These are phyloP conservation scores for Orchesellides sinensis DNA, from an alignment of 2,888 invertebrate species.

Conservation along the genomic window DNA sequence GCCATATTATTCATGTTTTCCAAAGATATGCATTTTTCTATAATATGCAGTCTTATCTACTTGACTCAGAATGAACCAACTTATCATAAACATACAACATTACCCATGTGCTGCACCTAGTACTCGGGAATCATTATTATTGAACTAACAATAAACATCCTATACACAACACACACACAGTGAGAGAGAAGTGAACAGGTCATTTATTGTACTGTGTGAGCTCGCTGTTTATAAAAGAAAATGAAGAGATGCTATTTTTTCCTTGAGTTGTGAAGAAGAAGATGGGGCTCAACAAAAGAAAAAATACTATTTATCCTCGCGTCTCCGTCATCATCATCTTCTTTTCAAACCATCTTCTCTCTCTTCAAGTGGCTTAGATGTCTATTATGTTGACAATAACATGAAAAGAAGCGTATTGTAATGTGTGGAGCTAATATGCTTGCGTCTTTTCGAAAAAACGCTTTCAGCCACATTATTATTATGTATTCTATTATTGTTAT, in stretches of 20 bases:
- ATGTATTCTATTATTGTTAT: constrained; percentile 19
- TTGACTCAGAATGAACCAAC: background rate
- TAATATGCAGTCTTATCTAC: too few relatives aligned
- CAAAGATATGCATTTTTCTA: too few relatives aligned
- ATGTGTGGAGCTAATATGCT: background rate
- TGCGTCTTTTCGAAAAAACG: constrained; percentile 2
- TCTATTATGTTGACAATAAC: constrained; percentile 6
- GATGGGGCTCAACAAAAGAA: constrained; percentile 8
- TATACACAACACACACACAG: background rate
- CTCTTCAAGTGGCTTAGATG: constrained; percentile 14
- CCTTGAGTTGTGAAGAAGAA: background rate
- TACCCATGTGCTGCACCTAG: background rate
- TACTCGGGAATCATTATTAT: background rate
- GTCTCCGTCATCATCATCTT: too few relatives aligned
- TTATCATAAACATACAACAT: background rate
- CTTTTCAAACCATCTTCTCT: background rate
- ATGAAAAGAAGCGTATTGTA: background rate
- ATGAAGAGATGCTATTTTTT: constrained; percentile 3
- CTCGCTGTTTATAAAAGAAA: background rate
- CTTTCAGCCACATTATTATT: constrained; percentile 29
- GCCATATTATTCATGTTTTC: too few relatives aligned
- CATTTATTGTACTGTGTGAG: background rate
- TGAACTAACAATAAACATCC: background rate
- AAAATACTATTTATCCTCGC: background rate
- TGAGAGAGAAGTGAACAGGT: background rate